These are phyloP conservation scores for Aradus depressus DNA, from an alignment of 2,888 invertebrate species.

Conservation along the genomic window DNA sequence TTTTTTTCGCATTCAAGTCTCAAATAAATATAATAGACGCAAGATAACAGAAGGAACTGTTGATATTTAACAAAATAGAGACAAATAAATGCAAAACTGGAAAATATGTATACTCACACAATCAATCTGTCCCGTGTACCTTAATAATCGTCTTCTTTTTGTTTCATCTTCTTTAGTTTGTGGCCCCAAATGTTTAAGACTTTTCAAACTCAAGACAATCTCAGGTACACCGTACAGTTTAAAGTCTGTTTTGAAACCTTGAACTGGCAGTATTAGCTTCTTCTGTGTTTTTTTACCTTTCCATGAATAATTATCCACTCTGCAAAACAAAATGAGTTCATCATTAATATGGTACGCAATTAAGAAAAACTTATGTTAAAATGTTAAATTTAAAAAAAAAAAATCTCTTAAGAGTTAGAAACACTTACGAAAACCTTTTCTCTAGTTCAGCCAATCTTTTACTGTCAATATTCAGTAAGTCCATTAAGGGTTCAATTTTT, in stretches of 20 bases:
- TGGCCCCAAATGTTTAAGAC: conserved; percentile 3
- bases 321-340: background rate
- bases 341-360: no score
- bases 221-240: conserved; percentile 15
- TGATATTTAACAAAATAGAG: no score
- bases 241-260: conserved; percentile 16
- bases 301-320: conserved; percentile 7
- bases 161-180: background rate
- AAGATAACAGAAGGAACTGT: no score
- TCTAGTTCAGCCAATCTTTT: background rate
- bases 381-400: background rate
- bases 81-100: background rate
- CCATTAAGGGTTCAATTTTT: conserved; percentile 1
- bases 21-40: no score
- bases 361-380: no score
- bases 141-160: conserved; percentile 4
- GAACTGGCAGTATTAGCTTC: conserved; percentile 6
- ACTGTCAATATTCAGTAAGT: conserved; percentile 2
- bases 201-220: conserved; percentile 4
- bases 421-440: conserved; percentile 2
- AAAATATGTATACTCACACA: conserved; percentile 12
- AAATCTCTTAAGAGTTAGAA: background rate
- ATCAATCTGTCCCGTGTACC: conserved; percentile 15
- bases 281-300: background rate
- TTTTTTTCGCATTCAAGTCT: no score